These are phyloP conservation scores for Dreissena polymorpha DNA, from an alignment of 1,140 invertebrate genomes.

Conservation along the genomic window DNA sequence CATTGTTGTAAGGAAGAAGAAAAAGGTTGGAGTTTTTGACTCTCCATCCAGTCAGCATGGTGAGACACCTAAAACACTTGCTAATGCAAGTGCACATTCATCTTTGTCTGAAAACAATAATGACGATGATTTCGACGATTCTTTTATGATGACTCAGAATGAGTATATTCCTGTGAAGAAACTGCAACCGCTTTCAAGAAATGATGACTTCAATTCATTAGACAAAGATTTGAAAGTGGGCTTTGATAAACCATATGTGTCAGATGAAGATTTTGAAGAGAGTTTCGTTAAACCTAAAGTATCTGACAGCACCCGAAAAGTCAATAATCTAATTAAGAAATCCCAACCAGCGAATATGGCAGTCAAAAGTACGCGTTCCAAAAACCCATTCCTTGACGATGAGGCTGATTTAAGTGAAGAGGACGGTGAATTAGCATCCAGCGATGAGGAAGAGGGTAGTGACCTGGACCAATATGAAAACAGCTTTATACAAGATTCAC, in stretches of 20 bases:
- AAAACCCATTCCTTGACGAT: slow-evolving; percentile 49
- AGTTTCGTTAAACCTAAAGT: not conserved
- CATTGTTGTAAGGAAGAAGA: slow-evolving; percentile 40
- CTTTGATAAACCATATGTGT: not conserved
- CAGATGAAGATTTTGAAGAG: slow-evolving; percentile 48
- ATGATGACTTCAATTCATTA: not conserved
- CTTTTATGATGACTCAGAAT: slow-evolving; percentile 26
- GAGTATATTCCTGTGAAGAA: slow-evolving; percentile 14
- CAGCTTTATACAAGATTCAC: slow-evolving; percentile 43
- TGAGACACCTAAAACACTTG: not conserved
- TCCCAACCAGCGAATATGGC: not conserved
- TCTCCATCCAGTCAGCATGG: slow-evolving; percentile 12
- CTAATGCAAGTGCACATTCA: not conserved
- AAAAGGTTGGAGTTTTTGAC: slow-evolving; percentile 25
- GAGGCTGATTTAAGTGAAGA: slow-evolving; percentile 47
- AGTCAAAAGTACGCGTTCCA: not conserved
- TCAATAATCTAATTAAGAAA: not conserved
- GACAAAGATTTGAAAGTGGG: slow-evolving; percentile 39
- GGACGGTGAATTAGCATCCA: slow-evolving; percentile 14
- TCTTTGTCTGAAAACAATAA: slow-evolving; percentile 4
- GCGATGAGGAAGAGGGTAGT: slow-evolving; percentile 49
- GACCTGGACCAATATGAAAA: slow-evolving; percentile 35
- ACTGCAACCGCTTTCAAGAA: not conserved
- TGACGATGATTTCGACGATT: slow-evolving; percentile 42
- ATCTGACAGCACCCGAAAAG: not conserved